Evolutionary conservation across 2,888 invertebrate species (phyloP), one percentile per base, ranked within the genome.

Genomic region (Lomographa bimaculata): DNA sequence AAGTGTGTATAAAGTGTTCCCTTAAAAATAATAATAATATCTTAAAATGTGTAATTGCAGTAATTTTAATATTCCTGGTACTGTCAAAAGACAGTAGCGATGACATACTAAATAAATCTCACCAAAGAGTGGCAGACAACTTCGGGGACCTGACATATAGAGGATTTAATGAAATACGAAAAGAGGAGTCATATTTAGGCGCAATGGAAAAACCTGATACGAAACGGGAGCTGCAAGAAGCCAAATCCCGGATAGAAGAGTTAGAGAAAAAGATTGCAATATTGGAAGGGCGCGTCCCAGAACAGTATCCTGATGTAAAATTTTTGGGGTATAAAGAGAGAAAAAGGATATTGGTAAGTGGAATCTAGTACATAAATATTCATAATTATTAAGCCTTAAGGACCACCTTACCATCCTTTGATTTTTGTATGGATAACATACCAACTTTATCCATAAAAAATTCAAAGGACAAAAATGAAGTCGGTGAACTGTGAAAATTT

Each of bases 291-390:
- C 91, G 93, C 64, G 91, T 95, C 25, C 94, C 95, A 1, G 96
- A 96, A 61, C 94, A 94, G 55, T 98, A 95, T 86, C 98, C 97
- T 0, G 94, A 95, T 71, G 98, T 99, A 0, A 95, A 95, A 72
- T 97, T 97, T 73, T 90, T 97, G 7, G 97, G 97, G 57, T 98
- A 98, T 74, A 94, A 96, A 67, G 94, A 95, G 55, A 92, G 98
- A 37, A 98, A 97, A 76, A 91, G 99, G 54, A 97, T 99, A 64
- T 85, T 99, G 85, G 96, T 97, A 71, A 82, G 86, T 23, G 9
- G 1, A 24, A 19, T 6, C 7, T 16, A 46, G 2, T 9, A 14
- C 1, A 12, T 17, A 18, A 18, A 27, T 5, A 7, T 8, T 11
- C n/a, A n/a, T 18, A 7, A 7, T 10, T 25, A 9, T 20, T n/a